phyloP scores from a whole-genome alignment of 64 coral and sea anemone species.

The Orbicella faveolata region DNA sequence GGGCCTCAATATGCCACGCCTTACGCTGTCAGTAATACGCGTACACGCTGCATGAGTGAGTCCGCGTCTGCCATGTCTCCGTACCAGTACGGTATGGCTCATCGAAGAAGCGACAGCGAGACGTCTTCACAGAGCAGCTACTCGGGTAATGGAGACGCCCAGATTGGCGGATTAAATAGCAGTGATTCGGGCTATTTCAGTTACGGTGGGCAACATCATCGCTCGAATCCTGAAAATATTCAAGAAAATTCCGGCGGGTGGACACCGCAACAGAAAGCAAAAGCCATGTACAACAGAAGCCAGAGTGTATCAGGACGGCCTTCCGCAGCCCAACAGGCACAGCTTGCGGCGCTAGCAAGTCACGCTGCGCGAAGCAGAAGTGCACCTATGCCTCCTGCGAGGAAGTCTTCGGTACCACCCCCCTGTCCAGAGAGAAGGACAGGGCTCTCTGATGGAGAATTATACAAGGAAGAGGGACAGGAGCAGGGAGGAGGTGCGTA shows the following conservation, averaged over 20 bases:
- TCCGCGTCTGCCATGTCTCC: slow-evolving; percentile 38
- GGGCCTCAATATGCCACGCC: slow-evolving; percentile 84
- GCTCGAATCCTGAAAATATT: slow-evolving; percentile 63
- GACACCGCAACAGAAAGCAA: slow-evolving; percentile 66
- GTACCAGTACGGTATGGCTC: slow-evolving; percentile 18
- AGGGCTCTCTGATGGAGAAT: neutral
- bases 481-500: neutral
- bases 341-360: slow-evolving; percentile 82
- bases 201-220: slow-evolving; percentile 56
- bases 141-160: slow-evolving; percentile 50
- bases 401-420: slow-evolving; percentile 80
- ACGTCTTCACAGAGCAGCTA: slow-evolving; percentile 84
- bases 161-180: slow-evolving; percentile 47
- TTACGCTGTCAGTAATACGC: slow-evolving; percentile 53
- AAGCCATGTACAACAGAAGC: slow-evolving; percentile 58
- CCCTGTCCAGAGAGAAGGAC: slow-evolving; percentile 46
- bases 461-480: neutral
- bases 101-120: slow-evolving; percentile 77
- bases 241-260: slow-evolving; percentile 69
- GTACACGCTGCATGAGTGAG: slow-evolving; percentile 76
- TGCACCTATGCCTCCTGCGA: slow-evolving; percentile 85
- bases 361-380: slow-evolving; percentile 91
- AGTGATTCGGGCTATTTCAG: slow-evolving; percentile 95
- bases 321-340: slow-evolving; percentile 77
- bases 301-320: slow-evolving; percentile 88